Conservation (phyloP, 2,888 invertebrate species). For the Campoplex nolae region DNA sequence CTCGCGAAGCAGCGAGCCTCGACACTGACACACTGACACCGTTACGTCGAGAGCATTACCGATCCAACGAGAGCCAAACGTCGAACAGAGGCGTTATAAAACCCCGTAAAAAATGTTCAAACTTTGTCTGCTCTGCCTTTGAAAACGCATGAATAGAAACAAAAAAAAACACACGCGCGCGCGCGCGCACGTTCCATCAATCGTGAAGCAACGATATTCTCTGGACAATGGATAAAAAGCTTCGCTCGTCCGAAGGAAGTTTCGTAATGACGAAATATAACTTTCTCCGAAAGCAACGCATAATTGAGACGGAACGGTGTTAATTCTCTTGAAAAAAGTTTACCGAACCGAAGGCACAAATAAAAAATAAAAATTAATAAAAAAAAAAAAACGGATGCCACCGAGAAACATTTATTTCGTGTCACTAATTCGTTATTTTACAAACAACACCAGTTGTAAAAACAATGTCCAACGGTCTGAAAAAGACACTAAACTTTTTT, state of each 20-base stretch:
- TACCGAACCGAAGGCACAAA: not conserved
- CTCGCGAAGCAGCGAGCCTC: slow-evolving; percentile 62
- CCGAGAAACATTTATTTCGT: not conserved
- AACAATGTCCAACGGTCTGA: not conserved
- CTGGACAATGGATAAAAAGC: not conserved
- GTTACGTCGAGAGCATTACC: slow-evolving; percentile 68
- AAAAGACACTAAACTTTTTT: not conserved
- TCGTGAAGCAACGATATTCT: not conserved
- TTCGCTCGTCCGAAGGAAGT: not conserved
- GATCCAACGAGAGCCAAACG: not conserved
- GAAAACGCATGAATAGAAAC: not conserved
- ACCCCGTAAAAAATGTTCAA: not conserved
- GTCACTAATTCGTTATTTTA: not conserved
- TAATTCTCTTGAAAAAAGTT: not conserved
- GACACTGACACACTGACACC: slow-evolving; percentile 83
- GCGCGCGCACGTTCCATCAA: not conserved
- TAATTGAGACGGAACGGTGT: not conserved
- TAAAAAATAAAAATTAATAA: not conserved
- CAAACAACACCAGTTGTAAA: not conserved
- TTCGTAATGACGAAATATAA: not conserved
- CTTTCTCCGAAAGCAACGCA: slow-evolving; percentile 7
- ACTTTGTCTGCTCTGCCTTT: not conserved
- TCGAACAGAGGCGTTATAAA: slow-evolving; percentile 4
- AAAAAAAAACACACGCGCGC: not conserved
- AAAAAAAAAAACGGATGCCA: not conserved